Evolutionary conservation across 2,113 vertebrate genomes (phyloP).

Genomic region (Astur gentilis): DNA sequence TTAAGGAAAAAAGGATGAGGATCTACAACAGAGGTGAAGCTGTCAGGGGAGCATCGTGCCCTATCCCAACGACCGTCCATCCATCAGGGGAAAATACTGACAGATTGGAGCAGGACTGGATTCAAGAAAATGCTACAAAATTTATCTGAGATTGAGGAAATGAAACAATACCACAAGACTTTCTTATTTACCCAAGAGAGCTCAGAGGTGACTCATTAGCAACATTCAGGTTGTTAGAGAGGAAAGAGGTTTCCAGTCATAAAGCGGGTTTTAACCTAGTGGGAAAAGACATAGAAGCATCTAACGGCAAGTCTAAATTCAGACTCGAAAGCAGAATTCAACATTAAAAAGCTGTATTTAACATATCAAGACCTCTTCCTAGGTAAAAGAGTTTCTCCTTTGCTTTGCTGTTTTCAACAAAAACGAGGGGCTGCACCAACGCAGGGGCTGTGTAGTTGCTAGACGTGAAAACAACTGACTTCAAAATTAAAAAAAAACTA

Average conservation of each 20-base stretch:
- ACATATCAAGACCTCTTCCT: background rate
- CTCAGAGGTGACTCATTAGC: background rate
- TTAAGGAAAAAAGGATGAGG: background rate
- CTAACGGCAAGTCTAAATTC: background rate
- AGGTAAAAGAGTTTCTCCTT: background rate
- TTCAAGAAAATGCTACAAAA: background rate
- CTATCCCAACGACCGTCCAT: accelerated
- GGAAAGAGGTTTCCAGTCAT: background rate
- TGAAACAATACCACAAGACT: background rate
- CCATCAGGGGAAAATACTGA: background rate
- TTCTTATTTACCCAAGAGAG: background rate
- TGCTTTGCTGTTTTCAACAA: background rate
- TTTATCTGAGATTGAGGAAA: background rate
- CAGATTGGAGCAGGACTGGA: background rate
- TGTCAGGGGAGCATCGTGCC: background rate
- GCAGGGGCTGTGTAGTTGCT: accelerated
- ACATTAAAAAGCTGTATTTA: background rate
- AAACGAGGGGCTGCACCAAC: background rate
- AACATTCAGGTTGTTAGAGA: background rate
- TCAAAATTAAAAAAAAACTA: background rate
- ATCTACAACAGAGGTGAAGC: background rate
- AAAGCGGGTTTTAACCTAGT: background rate
- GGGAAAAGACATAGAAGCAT: background rate
- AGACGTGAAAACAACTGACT: background rate
- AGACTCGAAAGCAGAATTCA: background rate